Percentiles rank a stretch among this genome's conserved stretches.
These are phyloP conservation scores for Caenorhabditis latens DNA, from an alignment of 1,140 invertebrate genomes.

Conservation along the genomic window DNA sequence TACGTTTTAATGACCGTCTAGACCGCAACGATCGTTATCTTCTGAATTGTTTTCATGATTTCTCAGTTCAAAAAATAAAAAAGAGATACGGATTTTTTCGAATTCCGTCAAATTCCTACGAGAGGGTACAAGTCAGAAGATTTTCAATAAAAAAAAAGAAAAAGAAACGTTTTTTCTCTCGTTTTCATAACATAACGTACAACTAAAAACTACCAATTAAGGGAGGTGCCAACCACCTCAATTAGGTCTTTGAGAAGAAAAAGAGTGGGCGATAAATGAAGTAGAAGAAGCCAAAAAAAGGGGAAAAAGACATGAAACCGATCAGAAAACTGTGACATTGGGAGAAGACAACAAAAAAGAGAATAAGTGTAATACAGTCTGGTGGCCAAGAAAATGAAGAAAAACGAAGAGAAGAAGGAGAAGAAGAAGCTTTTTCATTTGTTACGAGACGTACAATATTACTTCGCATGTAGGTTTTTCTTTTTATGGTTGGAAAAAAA, in stretches of 20 bases:
- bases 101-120: not conserved
- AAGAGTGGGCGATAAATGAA: not conserved
- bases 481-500: too few relatives aligned
- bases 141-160: not conserved
- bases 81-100: not conserved
- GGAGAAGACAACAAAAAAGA: not conserved
- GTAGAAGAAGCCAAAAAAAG: conserved; percentile 1
- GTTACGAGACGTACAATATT: not conserved
- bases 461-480: too few relatives aligned
- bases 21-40: not conserved
- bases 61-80: conserved; percentile 11
- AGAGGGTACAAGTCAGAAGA: conserved; percentile 30
- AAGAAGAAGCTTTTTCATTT: not conserved
- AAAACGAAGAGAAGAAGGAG: not conserved
- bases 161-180: not conserved
- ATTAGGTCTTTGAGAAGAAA: conserved; percentile 5
- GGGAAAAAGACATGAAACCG: conserved; percentile 36
- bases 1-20: not conserved
- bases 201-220: conserved; percentile 7
- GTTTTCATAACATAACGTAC: too few relatives aligned
- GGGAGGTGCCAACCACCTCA: conserved; percentile 18
- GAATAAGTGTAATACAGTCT: conserved; percentile 26
- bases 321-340: conserved; percentile 47
- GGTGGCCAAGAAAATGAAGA: conserved; percentile 3
- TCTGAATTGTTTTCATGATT: not conserved